Evolutionary conservation across 2,888 invertebrate genomes (phyloP).

Genomic region (Caenorhabditis sp.): DNA sequence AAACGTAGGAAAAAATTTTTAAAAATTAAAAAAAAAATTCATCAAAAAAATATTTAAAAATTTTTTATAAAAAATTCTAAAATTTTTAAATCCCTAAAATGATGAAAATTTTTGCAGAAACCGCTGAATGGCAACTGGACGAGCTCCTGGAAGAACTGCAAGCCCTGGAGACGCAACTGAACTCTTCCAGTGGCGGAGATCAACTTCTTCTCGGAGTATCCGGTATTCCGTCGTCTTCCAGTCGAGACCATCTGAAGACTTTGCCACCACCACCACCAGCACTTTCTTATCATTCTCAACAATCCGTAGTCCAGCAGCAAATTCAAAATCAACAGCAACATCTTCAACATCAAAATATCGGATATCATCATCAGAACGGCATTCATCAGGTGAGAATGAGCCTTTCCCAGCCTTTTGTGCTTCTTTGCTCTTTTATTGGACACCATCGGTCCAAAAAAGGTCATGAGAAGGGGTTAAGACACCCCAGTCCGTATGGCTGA

Average conservation of each 20-base stretch:
- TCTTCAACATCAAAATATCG: slow-evolving; percentile 28
- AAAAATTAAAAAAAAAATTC: not conserved
- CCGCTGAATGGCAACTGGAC: slow-evolving; percentile 96
- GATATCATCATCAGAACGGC: slow-evolving; percentile 43
- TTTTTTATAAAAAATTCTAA: not conserved
- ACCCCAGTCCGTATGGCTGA: no score
- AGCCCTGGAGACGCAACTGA: slow-evolving; percentile 89
- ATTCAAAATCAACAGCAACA: slow-evolving; percentile 11
- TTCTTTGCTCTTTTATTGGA: no score
- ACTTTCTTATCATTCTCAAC: not conserved
- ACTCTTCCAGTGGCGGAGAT: slow-evolving; percentile 76
- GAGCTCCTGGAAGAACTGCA: slow-evolving; percentile 96
- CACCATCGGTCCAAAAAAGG: no score
- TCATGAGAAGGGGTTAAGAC: no score
- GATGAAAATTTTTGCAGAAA: slow-evolving; percentile 86
- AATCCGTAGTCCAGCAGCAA: slow-evolving; percentile 13
- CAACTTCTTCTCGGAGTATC: slow-evolving; percentile 88
- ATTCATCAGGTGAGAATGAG: slow-evolving; percentile 33
- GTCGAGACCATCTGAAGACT: slow-evolving; percentile 35
- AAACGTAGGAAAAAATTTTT: slow-evolving; percentile 45
- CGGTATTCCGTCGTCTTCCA: slow-evolving; percentile 52
- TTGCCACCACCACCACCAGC: slow-evolving; percentile 43
- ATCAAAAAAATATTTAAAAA: not conserved
- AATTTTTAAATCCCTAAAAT: not conserved
- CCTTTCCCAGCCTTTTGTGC: no score